These are phyloP conservation scores for Spilosoma lubricipeda DNA, from an alignment of 2,888 invertebrate genomes.

Conservation along the genomic window DNA sequence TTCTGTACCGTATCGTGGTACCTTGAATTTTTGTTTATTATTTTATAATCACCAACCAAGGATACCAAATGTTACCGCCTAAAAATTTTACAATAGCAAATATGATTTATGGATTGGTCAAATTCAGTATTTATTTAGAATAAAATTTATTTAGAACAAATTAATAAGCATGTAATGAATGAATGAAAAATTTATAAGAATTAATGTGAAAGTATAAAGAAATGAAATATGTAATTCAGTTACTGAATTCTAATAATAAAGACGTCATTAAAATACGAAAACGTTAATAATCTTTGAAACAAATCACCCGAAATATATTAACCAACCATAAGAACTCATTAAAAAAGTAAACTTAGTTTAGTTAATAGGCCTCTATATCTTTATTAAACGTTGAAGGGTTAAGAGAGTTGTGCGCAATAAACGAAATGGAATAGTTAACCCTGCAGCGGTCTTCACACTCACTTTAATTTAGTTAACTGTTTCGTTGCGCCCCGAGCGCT, in stretches of 20 bases:
- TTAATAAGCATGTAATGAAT: background rate
- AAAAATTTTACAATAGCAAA: background rate
- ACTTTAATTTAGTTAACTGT: conserved; percentile 86
- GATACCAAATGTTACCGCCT: background rate
- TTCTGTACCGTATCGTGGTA: no score
- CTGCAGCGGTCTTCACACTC: conserved; percentile 85
- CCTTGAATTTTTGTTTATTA: no score
- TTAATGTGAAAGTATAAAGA: background rate
- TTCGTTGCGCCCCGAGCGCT: conserved; percentile 78
- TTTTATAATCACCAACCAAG: no score
- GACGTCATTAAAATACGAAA: background rate
- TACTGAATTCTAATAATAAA: background rate
- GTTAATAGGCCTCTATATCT: conserved; percentile 84
- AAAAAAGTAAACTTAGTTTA: conserved; percentile 65
- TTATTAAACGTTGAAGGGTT: conserved; percentile 82
- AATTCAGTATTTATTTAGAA: background rate
- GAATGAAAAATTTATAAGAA: background rate
- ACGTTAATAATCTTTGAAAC: conserved; percentile 9
- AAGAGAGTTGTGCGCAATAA: conserved; percentile 82
- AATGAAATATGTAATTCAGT: background rate
- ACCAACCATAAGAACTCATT: conserved; percentile 60
- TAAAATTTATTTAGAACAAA: background rate
- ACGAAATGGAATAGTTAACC: conserved; percentile 86
- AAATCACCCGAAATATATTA: conserved; percentile 23
- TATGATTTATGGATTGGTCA: background rate